These are phyloP conservation scores for Puma concolor DNA, from an alignment of 2,113 vertebrate genomes.

Conservation along the genomic window DNA sequence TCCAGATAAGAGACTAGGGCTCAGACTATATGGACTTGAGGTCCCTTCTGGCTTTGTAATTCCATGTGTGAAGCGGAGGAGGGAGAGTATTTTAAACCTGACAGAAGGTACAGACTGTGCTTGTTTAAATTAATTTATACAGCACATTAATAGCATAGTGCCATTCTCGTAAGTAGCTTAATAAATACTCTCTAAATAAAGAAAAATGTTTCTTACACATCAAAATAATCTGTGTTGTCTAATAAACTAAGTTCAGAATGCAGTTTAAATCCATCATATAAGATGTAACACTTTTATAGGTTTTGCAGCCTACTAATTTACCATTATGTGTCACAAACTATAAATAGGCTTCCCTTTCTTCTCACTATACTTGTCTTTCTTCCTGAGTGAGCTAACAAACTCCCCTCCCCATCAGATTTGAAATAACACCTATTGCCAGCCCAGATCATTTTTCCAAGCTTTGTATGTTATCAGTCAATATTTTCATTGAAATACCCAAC, in stretches of 20 bases:
- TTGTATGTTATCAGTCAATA: background rate
- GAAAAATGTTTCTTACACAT: background rate
- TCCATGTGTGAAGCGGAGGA: background rate
- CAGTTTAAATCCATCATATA: background rate
- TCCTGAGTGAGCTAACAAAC: background rate
- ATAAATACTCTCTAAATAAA: conserved; percentile 8
- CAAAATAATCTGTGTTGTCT: conserved; percentile 12
- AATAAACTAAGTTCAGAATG: background rate
- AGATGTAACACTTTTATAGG: background rate
- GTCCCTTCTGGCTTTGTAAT: background rate
- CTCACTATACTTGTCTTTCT: background rate
- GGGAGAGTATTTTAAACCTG: background rate
- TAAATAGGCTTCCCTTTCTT: background rate
- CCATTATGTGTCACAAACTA: background rate
- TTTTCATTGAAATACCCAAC: background rate
- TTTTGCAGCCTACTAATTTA: background rate
- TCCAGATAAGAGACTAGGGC: background rate
- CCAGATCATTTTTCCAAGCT: background rate
- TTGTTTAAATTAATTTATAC: conserved; percentile 9
- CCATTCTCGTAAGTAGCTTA: background rate
- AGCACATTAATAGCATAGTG: background rate
- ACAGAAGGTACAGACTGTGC: background rate
- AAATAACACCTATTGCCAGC: background rate
- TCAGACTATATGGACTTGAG: background rate
- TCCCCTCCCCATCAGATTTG: background rate